A percentile compares a stretch with the other conserved stretches of the same genome.
These are phyloP conservation scores for Bostrychus sinensis DNA, from an alignment of 2,113 vertebrate species.

Conservation along the genomic window DNA sequence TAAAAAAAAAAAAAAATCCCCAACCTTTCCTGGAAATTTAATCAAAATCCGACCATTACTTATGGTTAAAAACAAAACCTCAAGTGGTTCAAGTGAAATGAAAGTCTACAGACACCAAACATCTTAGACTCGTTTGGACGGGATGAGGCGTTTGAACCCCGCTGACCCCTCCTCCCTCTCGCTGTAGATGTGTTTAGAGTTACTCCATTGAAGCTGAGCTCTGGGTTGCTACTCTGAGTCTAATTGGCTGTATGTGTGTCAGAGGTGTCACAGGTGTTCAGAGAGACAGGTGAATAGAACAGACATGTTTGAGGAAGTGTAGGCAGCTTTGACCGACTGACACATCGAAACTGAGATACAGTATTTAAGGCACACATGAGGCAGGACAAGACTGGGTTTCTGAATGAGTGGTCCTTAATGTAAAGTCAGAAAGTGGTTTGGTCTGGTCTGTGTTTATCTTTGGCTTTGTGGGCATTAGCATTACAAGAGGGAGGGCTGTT, in stretches of 20 bases:
- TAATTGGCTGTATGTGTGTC: conserved; percentile 60
- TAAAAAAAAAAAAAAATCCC: too few relatives aligned
- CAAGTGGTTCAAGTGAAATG: background rate
- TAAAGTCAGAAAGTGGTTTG: too few relatives aligned
- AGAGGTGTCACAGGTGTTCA: conserved; percentile 53
- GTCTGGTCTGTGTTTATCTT: background rate
- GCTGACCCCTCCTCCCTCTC: conserved; percentile 2
- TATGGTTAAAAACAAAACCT: too few relatives aligned
- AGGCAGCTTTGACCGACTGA: conserved; percentile 43
- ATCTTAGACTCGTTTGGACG: conserved; percentile 11
- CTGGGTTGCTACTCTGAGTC: conserved; percentile 16
- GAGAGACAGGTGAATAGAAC: conserved; percentile 39
- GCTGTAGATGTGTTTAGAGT: conserved; percentile 31
- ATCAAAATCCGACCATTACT: too few relatives aligned
- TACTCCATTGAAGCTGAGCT: too few relatives aligned
- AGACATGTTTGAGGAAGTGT: conserved; percentile 18
- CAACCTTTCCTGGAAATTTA: too few relatives aligned
- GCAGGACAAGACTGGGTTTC: conserved; percentile 11
- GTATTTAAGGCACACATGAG: conserved; percentile 34
- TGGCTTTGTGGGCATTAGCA: too few relatives aligned
- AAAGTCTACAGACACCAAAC: conserved; percentile 3
- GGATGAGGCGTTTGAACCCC: conserved; percentile 16
- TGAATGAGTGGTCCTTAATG: too few relatives aligned
- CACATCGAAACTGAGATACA: conserved; percentile 40
- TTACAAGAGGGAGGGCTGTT: too few relatives aligned